Percentiles rank a stretch among this genome's conserved stretches.
Evolutionary conservation across 2,888 invertebrate genomes (phyloP).

Genomic region (Herminia tarsipennalis): DNA sequence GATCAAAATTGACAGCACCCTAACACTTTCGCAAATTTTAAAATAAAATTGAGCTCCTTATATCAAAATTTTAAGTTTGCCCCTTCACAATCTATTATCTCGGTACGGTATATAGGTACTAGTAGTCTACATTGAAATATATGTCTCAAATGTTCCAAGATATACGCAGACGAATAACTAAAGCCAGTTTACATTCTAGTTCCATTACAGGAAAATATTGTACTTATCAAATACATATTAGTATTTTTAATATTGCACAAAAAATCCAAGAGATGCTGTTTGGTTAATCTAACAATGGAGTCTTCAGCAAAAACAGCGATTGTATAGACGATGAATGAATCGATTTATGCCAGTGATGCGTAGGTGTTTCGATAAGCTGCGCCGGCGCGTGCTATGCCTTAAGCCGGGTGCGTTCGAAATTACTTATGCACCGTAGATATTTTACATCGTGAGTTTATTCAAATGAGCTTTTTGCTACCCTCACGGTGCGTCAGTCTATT

Average conservation of each 20-base stretch:
- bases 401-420: conserved; percentile 50
- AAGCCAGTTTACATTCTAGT: too few species aligned
- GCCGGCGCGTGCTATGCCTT: conserved; percentile 48
- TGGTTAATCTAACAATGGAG: conserved; percentile 8
- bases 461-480: conserved; percentile 65
- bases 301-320: conserved; percentile 41
- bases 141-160: too few species aligned
- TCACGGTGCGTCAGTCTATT: conserved; percentile 49
- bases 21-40: background rate
- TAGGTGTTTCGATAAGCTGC: conserved; percentile 49
- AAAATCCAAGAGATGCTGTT: too few species aligned
- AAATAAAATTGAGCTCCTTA: too few species aligned
- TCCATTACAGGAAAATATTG: too few species aligned
- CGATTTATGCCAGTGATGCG: conserved; percentile 43
- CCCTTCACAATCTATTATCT: too few species aligned
- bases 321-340: conserved; percentile 48
- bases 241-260: too few species aligned
- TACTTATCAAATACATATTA: background rate
- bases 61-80: background rate
- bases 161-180: too few species aligned
- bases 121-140: too few species aligned
- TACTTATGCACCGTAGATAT: conserved; percentile 64
- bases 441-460: conserved; percentile 55
- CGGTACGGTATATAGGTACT: too few species aligned
- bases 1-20: conserved; percentile 23